Base-by-base conservation (phyloP, 1,140 invertebrate genomes). In the Lordiphosa clarofinis region DNA sequence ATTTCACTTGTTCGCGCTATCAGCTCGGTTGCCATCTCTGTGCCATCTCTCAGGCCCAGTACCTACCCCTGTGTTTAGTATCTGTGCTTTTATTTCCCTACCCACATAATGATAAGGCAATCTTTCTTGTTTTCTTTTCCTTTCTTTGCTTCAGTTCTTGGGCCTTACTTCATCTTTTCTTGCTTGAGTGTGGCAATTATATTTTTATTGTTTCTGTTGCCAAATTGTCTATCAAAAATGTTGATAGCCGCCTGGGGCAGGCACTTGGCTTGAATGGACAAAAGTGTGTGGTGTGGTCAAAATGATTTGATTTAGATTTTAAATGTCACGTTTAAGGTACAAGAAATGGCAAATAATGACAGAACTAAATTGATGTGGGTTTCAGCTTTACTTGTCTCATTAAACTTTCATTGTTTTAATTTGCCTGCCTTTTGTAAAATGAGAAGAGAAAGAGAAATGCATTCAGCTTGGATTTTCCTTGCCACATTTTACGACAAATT, bases 351-450 rank as follows among this genome's bases (percentile, higher is more conserved):
- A 24, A 24, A 24, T 24, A 24, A 24, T 24, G 6, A 4, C 4
- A 5, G 21, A 24, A 5, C 21, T 4, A 55, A 57, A 57, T 48
- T 52, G 35, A 10, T 52, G 31, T 28, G n/a, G 9, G 12, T 35
- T n/a, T 13, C n/a, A 35, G n/a, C 15, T 21, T 15, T 71, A 72
- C 66, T 81, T 71, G 71, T 53, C 72, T 72, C 76, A 81, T 81
- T 81, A 82, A 84, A 82, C 68, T 84, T 81, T 82, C 59, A 84
- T 82, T 82, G 72, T 76, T 82, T 82, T 84, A 81, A 82, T 82
- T 82, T 76, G 56, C 47, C 5, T 48, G 19, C 55, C 19, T 44
- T n/a, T 44, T 31, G 43, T 28, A 12, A 44, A 28, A 4, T n/a
- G n/a, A 11, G 33, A 33, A 6, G 13, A 24, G 13, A 21, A n/a